Percentiles rank a stretch among this genome's conserved stretches.
phyloP scores from a whole-genome alignment of 1,140 invertebrate genomes.

The Drosophila navojoa region DNA sequence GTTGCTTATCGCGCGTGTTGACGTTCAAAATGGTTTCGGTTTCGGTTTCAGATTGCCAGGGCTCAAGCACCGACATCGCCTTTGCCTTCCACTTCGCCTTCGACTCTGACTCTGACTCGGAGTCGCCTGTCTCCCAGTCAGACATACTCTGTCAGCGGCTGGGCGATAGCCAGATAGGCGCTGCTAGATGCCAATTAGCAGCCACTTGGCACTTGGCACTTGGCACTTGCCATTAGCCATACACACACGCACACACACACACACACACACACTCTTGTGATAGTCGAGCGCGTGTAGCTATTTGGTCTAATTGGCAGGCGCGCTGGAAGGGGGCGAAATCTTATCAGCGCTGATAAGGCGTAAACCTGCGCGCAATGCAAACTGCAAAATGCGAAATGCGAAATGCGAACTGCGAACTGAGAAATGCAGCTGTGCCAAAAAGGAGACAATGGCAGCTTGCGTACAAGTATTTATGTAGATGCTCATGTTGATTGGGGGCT shows the following conservation, averaged over 20 bases:
- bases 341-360: slow-evolving; percentile 36
- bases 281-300: slow-evolving; percentile 3
- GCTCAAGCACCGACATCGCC: no score
- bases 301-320: slow-evolving; percentile 37
- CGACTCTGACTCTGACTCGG: background rate
- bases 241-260: slow-evolving; percentile 14
- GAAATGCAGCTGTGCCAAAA: slow-evolving; percentile 18
- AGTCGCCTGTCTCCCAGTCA: slow-evolving; percentile 17
- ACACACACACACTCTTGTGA: slow-evolving; percentile 20
- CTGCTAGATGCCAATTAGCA: slow-evolving; percentile 63
- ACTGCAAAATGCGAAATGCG: background rate
- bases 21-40: slow-evolving; percentile 74
- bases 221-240: slow-evolving; percentile 37
- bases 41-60: slow-evolving; percentile 3
- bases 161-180: slow-evolving; percentile 47
- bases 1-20: slow-evolving; percentile 78
- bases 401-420: background rate
- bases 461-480: slow-evolving; percentile 50
- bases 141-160: slow-evolving; percentile 59
- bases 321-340: background rate
- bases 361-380: background rate
- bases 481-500: slow-evolving; percentile 45
- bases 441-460: slow-evolving; percentile 35
- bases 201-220: slow-evolving; percentile 58
- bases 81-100: no score